Evolutionary conservation across 2,113 vertebrate genomes (phyloP).

Genomic region (Formicarius rufipectus): DNA sequence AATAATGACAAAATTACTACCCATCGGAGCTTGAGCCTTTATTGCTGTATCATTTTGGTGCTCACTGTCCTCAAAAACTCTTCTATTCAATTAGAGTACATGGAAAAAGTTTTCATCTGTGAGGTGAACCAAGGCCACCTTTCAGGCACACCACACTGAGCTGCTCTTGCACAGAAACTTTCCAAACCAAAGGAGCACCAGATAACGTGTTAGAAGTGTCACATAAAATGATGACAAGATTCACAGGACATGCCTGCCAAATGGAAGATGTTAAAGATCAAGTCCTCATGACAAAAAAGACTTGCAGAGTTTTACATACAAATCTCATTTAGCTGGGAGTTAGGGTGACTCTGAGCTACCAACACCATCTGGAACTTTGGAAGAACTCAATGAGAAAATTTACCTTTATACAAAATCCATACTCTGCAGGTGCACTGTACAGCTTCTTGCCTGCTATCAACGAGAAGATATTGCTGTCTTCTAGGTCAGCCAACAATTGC

Average conservation of each 20-base stretch:
- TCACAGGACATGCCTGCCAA: conserved; percentile 51
- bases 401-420: conserved; percentile 96
- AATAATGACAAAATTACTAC: not conserved
- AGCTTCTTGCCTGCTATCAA: conserved; percentile 88
- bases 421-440: conserved; percentile 90
- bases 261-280: conserved; percentile 24
- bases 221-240: conserved; percentile 15
- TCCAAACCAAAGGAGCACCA: conserved; percentile 39
- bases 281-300: conserved; percentile 10
- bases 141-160: not conserved
- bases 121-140: conserved; percentile 18
- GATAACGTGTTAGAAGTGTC: conserved; percentile 53
- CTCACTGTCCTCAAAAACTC: not conserved
- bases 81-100: not conserved
- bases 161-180: conserved; percentile 21
- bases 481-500: conserved; percentile 92
- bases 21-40: not conserved
- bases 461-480: conserved; percentile 91
- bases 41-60: not conserved
- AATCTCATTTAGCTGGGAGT: not conserved
- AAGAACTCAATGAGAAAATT: not conserved
- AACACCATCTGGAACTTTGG: not conserved
- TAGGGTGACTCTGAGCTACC: not conserved
- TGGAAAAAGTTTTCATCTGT: not conserved
- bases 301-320: not conserved